Evolutionary conservation across 2,797 vertebrate species (phyloP).

Genomic region (Chrysocyon brachyurus): DNA sequence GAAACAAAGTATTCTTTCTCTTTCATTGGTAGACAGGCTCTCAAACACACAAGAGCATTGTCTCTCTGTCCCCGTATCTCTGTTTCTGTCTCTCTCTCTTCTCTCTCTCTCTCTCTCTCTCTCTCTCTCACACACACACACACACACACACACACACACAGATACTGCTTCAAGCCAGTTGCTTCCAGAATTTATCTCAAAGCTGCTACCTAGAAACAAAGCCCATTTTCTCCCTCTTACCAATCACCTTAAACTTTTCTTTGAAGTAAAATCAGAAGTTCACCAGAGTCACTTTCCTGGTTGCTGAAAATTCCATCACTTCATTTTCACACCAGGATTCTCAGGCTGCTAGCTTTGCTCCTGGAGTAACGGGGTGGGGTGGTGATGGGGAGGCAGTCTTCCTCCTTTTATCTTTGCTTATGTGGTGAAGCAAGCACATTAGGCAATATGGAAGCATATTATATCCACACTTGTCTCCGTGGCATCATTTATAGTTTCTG

Average conservation of each 20-base stretch:
- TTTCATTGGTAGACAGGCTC: neutral
- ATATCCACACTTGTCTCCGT: conserved; percentile 82
- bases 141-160: neutral
- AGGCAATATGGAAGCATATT: conserved; percentile 68
- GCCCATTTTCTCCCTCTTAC: conserved; percentile 69
- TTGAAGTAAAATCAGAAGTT: conserved; percentile 75
- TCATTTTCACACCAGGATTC: conserved; percentile 78
- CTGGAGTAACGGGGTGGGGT: neutral
- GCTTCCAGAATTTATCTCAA: conserved; percentile 73
- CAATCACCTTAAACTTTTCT: conserved; percentile 76
- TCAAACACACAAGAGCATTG: neutral
- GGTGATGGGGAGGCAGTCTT: neutral
- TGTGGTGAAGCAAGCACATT: conserved; percentile 74
- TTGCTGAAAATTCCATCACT: conserved; percentile 76
- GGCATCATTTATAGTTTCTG: conserved; percentile 85
- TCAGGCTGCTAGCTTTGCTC: conserved; percentile 45
- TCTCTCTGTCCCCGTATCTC: neutral
- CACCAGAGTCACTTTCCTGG: conserved; percentile 56
- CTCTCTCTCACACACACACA: neutral
- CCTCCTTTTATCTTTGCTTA: conserved; percentile 58
- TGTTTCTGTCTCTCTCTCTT: neutral
- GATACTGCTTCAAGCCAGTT: neutral
- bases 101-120: neutral
- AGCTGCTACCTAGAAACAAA: conserved; percentile 71
- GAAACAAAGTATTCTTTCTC: conserved; percentile 1